Evolutionary conservation across 2,113 vertebrate species (phyloP), one percentile per base, ranked within the genome.

Genomic region (Herpailurus yagouaroundi): DNA sequence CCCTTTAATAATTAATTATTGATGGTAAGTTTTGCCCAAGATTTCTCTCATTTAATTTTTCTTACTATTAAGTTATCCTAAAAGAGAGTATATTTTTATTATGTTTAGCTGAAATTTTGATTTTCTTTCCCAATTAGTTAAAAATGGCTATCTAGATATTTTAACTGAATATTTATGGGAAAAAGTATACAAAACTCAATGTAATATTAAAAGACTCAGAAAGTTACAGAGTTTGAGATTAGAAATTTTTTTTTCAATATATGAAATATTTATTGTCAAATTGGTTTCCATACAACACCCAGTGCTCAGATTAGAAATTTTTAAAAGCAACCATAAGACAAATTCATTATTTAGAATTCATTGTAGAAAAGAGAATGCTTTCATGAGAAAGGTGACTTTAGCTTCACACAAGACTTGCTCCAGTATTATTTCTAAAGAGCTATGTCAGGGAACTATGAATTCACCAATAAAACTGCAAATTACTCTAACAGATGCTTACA

Each of bases 1-100:
- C 8, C 19, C 79, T 95, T 91, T 86, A 92, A 86, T 92, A 94
- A 96, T 93, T 93, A 91, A 82, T 91, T 97, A 83, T 82, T 86
- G 76, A 57, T 83, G 36, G 10, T 57, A 66, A 94, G 15, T 64
- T 7, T 48, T 86, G n/a, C 77, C 88, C 52, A 69, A 29, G 83
- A 85, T 92, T 97, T 96, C 85, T 50, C 57, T 74, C 57, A 83
- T 81, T 95, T 76, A 48, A 41, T 88, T 97, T 94, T 77, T 68
- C 29, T 94, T 90, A 77, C 73, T 66, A 15, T 86, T 91, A 87
- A 89, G 19, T 83, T 96, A 71, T 87, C 57, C 48, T 86, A 89
- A 31, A 69, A 48, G n/a, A 21, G 25, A 50, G 94, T 96, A 57
- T 69, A 15, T 66, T 88, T 94, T 93, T 63, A 52, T 10, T 95